Evolutionary conservation across 2,888 invertebrate species (phyloP).

Genomic region (Trichacis sp.): DNA sequence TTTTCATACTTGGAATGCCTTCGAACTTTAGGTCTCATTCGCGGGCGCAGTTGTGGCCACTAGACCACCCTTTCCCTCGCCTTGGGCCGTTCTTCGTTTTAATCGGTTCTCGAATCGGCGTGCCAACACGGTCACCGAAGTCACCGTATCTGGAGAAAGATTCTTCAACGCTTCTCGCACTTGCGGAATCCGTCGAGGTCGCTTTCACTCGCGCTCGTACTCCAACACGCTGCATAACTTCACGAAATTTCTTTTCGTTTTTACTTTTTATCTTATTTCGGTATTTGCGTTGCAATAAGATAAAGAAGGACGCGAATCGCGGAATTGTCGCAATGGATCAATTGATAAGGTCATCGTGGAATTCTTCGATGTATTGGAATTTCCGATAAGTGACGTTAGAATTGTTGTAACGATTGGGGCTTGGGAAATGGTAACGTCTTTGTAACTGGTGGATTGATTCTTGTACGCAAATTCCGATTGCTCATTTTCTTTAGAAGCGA

Average conservation of each 20-base stretch:
- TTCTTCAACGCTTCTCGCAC: constrained; percentile 46
- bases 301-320: no score
- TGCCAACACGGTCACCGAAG: constrained; percentile 13
- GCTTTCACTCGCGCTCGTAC: constrained; percentile 22
- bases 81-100: constrained; percentile 15
- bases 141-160: constrained; percentile 32
- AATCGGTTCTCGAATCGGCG: constrained; percentile 35
- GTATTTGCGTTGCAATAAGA: neutral
- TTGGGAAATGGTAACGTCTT: constrained; percentile 26
- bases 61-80: constrained; percentile 1
- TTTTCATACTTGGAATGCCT: neutral
- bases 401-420: constrained; percentile 27
- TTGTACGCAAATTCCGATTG: constrained; percentile 33
- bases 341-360: no score
- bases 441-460: constrained; percentile 32
- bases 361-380: constrained; percentile 6
- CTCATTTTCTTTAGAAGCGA: constrained; percentile 32
- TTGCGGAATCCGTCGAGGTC: constrained; percentile 22
- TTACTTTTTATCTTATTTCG: neutral
- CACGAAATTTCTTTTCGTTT: neutral
- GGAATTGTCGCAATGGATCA: no score
- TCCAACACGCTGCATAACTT: neutral
- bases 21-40: neutral
- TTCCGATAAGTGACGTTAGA: constrained; percentile 3
- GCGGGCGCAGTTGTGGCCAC: constrained; percentile 5